Evolutionary conservation across 2,797 vertebrate genomes (phyloP).

Genomic region (Anas capensis): DNA sequence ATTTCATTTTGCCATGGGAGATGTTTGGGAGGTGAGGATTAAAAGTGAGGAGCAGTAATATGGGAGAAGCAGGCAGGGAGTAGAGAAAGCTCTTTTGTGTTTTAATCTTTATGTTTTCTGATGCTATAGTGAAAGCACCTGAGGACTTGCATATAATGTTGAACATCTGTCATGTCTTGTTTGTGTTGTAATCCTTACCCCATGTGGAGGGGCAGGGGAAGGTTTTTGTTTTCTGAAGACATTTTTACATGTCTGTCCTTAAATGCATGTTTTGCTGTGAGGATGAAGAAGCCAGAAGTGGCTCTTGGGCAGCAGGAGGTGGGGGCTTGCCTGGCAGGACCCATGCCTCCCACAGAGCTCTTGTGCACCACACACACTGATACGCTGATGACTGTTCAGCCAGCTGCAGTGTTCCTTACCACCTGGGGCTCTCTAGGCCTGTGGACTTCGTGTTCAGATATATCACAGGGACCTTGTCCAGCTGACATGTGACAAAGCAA

Average conservation of each 20-base stretch:
- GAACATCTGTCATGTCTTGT: neutral
- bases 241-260: neutral
- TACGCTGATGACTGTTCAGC: neutral
- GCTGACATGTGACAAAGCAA: neutral
- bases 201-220: neutral
- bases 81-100: neutral
- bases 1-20: neutral
- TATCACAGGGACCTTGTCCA: neutral
- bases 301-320: neutral
- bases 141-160: neutral
- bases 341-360: neutral
- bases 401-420: neutral
- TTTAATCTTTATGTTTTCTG: neutral
- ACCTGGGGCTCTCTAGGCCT: neutral
- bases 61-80: neutral
- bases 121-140: neutral
- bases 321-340: neutral
- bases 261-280: neutral
- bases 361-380: neutral
- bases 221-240: neutral
- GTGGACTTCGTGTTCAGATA: neutral
- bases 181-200: neutral
- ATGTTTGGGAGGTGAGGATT: neutral
- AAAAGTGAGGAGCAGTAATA: neutral
- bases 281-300: neutral